Base-by-base conservation (phyloP, 2,797 vertebrate genomes). In the Pantherophis vulpinus region DNA sequence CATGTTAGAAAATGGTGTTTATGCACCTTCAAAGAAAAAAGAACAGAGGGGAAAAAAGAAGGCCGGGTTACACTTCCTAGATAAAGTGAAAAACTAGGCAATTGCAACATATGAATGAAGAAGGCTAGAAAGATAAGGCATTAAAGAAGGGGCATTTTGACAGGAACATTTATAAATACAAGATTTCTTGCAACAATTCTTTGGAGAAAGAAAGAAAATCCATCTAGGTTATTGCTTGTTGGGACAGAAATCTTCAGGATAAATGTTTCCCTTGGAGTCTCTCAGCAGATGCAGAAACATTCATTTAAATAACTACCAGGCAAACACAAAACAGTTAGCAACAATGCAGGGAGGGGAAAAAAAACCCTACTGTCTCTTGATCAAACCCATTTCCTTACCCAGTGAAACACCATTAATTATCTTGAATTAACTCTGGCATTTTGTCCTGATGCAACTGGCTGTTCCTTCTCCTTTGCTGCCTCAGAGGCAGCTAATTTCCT, bases 91-190 rank as follows among this genome's bases (percentile, higher is more conserved):
- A 55, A 92, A 16, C 87, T 16, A 94, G 27, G 83, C 87, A 94
- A 95, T 93, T 96, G 70, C 13, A 55, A 70, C 51, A 16, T 86
- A 29, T 83, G 88, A 90, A 91, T 94, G 93, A 93, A 94, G 93
- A 94, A 55, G 18, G 18, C 18, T 54, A 29, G 61, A 66, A n/a
- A 94, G 93, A 94, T 94, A 94, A 47, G 37, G 93, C 58, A 5
- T n/a, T 92, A 95, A 94, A 86, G 83, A 60, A 95, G 86, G 70
- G 92, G 18, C 2, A 54, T n/a, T 51, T 94, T 92, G 59, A 87
- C 93, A 87, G 93, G 92, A 94, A 74, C 87, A 95, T 93, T 95
- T 95, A 63, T 95, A 96, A 94, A 91, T 83, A 83, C 23, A 27
- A 92, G 88, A 89, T 91, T 91, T 91, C 93, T 88, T 95, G 11